phyloP scores from a whole-genome alignment of 2,888 invertebrate genomes.

The Toxonevra muliebris region DNA sequence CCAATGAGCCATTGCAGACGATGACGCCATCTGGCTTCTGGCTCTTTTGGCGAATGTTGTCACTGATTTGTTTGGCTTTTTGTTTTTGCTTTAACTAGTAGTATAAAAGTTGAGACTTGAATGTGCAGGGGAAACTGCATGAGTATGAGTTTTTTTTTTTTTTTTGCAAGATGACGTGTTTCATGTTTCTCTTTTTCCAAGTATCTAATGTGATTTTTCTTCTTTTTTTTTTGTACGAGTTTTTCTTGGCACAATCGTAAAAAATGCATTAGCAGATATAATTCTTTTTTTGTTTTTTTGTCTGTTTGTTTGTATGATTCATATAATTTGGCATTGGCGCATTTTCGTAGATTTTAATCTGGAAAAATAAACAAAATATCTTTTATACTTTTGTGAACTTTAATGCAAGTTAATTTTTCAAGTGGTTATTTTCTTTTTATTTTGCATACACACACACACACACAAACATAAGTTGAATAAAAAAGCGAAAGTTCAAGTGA shows the following conservation, averaged over 20 bases:
- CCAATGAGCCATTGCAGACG: constrained; percentile 14
- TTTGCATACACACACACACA: no score
- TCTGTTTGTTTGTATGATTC: constrained; percentile 14
- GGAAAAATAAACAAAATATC: not conserved
- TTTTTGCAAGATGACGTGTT: constrained; percentile 21
- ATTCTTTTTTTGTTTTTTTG: not conserved
- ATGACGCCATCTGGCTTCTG: constrained; percentile 26
- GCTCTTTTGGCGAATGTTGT: not conserved
- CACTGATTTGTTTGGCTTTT: not conserved
- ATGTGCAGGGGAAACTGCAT: not conserved
- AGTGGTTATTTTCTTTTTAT: constrained; percentile 3
- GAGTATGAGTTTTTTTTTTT: constrained; percentile 1
- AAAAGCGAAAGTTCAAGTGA: constrained; percentile 21
- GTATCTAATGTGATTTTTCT: constrained; percentile 22
- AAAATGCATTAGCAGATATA: constrained; percentile 31
- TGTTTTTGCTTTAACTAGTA: not conserved
- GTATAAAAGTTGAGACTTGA: not conserved
- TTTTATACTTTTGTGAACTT: constrained; percentile 12
- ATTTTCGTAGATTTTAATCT: constrained; percentile 1
- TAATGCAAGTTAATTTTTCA: constrained; percentile 21
- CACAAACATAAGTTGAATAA: constrained; percentile 5
- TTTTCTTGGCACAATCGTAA: constrained; percentile 29
- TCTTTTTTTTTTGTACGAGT: not conserved
- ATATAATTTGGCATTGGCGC: constrained; percentile 26
- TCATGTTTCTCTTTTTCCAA: not conserved